These are phyloP conservation scores for Hipparchia semele DNA, from an alignment of 2,888 invertebrate genomes.

Conservation along the genomic window DNA sequence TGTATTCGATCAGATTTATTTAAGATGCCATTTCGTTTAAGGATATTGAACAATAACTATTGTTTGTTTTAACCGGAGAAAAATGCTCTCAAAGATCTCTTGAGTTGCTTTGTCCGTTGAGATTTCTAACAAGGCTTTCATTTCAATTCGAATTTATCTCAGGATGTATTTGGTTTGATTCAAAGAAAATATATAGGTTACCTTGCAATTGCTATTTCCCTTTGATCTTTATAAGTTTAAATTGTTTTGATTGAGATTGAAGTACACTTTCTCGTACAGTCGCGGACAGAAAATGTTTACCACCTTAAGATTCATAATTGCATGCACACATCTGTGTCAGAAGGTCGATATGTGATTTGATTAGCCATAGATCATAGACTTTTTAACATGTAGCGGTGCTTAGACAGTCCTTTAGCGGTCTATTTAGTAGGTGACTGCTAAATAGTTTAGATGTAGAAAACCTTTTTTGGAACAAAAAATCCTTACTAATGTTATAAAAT, in stretches of 20 bases:
- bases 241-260: slow-evolving; percentile 22
- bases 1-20: slow-evolving; percentile 16
- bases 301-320: too few relatives aligned
- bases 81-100: slow-evolving; percentile 37
- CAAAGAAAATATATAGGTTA: slow-evolving; percentile 41
- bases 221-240: slow-evolving; percentile 36
- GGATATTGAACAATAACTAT: slow-evolving; percentile 35
- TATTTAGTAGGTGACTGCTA: too few relatives aligned
- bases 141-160: slow-evolving; percentile 42
- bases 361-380: too few relatives aligned
- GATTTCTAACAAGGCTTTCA: slow-evolving; percentile 43
- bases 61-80: slow-evolving; percentile 37
- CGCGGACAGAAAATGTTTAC: too few relatives aligned
- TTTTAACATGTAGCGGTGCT: too few relatives aligned
- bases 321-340: too few relatives aligned
- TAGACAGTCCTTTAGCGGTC: too few relatives aligned
- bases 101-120: slow-evolving; percentile 37
- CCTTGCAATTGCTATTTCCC: slow-evolving; percentile 36
- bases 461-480: too few relatives aligned
- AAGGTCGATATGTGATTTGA: too few relatives aligned
- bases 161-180: slow-evolving; percentile 40
- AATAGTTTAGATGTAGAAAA: too few relatives aligned
- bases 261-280: neutral
- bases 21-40: slow-evolving; percentile 29
- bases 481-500: too few relatives aligned